Evolutionary conservation across 2,888 invertebrate species (phyloP), one percentile per base, ranked within the genome.

Genomic region (Euzetes globulus): DNA sequence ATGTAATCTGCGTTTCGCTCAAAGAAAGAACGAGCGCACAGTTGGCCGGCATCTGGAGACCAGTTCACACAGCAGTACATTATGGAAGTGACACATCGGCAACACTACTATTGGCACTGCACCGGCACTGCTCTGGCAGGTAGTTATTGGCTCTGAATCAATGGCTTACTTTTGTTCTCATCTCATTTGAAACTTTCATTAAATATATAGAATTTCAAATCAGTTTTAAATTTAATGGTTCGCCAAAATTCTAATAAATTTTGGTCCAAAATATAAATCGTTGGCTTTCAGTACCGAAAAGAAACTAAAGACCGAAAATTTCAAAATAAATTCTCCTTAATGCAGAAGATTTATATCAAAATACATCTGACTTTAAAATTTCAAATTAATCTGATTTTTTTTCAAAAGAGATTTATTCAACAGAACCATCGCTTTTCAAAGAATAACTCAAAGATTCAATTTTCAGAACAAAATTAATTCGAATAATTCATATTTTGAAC

Each of bases 171-270:
- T 63, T 63, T 63, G 63, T 63, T 63, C 29, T n/a, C 63, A 63
- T 33, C 52, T 63, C 19, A 33, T 29, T 33, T 9, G 15, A 63
- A 17, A 33, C 5, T 33, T 63, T 63, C 63, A 63, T 63, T 63
- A 63, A 63, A 63, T 29, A 33, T 63, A 29, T 63, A n/a, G 33
- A 37, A 63, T 63, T 63, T 63, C 63, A 63, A 63, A 63, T 63
- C 19, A 63, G 33, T 27, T 27, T 63, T n/a, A 33, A 25, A 63
- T 63, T 63, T 63, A 33, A 63, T 63, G 63, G 63, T 37, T 63
- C 63, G 29, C 29, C 33, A 63, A 29, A 63, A 63, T 17, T 63
- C 29, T 29, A 33, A 63, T 63, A 63, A 63, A 63, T 63, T 63
- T 33, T 63, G 5, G 63, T 9, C 33, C 25, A 19, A 55, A 22